These are phyloP conservation scores for Strongylocentrotus purpuratus DNA, from an alignment of 35 echinoderm and acorn worm species.

Conservation along the genomic window DNA sequence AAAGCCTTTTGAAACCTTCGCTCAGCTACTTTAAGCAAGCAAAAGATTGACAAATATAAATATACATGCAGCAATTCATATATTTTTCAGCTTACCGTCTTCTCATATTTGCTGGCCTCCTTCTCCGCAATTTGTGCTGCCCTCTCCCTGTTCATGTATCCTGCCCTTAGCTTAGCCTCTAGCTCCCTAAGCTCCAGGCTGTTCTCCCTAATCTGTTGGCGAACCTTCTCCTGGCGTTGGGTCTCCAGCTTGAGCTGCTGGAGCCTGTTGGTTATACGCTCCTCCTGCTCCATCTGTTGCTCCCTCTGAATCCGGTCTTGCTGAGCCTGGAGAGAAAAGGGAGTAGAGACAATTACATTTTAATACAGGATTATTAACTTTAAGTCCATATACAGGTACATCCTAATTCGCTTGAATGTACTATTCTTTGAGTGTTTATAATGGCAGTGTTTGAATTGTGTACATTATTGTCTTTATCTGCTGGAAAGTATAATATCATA, in stretches of 20 bases:
- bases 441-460: too few species aligned
- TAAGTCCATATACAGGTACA: too few species aligned
- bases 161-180: slow-evolving; percentile 80
- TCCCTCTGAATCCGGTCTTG: slow-evolving; percentile 70
- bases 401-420: too few species aligned
- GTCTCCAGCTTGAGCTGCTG: slow-evolving; percentile 73
- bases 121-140: slow-evolving; percentile 97
- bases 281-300: slow-evolving; percentile 89
- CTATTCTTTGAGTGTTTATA: too few species aligned
- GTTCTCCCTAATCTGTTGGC: slow-evolving; percentile 96
- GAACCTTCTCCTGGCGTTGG: slow-evolving; percentile 76
- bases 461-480: too few species aligned
- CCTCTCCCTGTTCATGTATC: slow-evolving; percentile 90
- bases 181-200: slow-evolving; percentile 90
- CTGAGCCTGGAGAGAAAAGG: slow-evolving; percentile 60
- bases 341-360: not conserved
- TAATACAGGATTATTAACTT: too few species aligned
- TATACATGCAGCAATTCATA: not conserved
- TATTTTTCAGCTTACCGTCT: slow-evolving; percentile 63
- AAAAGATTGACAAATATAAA: not conserved
- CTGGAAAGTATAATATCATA: too few species aligned
- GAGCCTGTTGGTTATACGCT: slow-evolving; percentile 80
- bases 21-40: not conserved
- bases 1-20: too few species aligned
- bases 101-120: slow-evolving; percentile 86